Evolutionary conservation across 2,797 vertebrate species (phyloP), one percentile per base, ranked within the genome.

Genomic region (Discoglossus pictus): DNA sequence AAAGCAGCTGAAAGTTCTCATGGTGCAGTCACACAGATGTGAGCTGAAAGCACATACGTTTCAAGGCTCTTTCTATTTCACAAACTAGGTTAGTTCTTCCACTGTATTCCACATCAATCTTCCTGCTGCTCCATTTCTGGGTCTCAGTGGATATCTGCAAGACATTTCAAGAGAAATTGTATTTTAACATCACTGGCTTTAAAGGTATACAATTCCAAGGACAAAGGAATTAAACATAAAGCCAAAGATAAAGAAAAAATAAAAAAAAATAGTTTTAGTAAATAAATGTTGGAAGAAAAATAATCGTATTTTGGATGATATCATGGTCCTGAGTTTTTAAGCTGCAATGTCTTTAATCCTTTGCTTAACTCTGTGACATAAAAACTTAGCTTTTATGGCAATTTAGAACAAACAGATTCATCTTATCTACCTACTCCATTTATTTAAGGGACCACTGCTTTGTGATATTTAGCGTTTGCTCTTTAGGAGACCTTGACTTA

Each of bases 1-100:
- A 78, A 90, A 82, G 76, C 76, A 88, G 38, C 80, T 80, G 56
- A 84, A 89, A 87, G 86, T 88, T 86, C 87, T 90, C 89, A 91
- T 91, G 68, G 61, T 21, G 85, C 44, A 75, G 78, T 38, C 50
- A 65, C 9, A 64, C 5, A 59, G 46, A 51, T 39, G 20, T 58
- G 53, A 71, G 23, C 36, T 24, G 38, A 52, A 52, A 27, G 12
- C 61, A 52, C 47, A 20, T 10, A 59, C 9, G 40, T 36, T 44
- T 35, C 43, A 35, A 27, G 21, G 44, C 40, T 39, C 9, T 35
- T 18, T 65, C 59, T 58, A 58, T 48, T 48, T 64, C 43, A 46
- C 35, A 58, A 59, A 43, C 44, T 34, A 44, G 36, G 42, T 61
- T 54, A 47, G 39, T 44, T 71, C 35, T 58, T 55, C 78, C 50